Base-by-base conservation (phyloP, 1,140 invertebrate species). In the Ceratosolen solmsi region DNA sequence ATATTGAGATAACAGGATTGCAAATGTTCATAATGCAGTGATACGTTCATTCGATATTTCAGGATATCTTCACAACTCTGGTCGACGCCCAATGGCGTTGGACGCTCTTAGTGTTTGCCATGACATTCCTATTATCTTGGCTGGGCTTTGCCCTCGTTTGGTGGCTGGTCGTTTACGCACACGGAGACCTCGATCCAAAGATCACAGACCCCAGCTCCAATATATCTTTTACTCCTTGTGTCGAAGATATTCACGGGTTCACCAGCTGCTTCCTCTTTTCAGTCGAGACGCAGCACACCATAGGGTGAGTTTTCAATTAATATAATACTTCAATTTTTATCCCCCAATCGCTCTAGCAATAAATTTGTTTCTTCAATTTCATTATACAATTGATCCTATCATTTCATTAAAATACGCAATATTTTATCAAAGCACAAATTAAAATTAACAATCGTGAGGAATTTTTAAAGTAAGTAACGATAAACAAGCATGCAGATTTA, bases 11-110 rank as follows among this genome's bases (percentile, higher is more conserved):
- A n/a, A n/a, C n/a, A n/a, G n/a, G n/a, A n/a, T n/a, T n/a, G n/a
- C n/a, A n/a, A n/a, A n/a, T n/a, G n/a, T n/a, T n/a, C n/a, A n/a
- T n/a, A n/a, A n/a, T n/a, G n/a, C n/a, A n/a, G n/a, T n/a, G n/a
- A n/a, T n/a, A n/a, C n/a, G n/a, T n/a, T n/a, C 41, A 46, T 46
- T 46, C 5, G 41, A 46, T 46, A 46, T 46, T 46, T n/a, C 27
- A 96, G 89, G 95, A 96, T 86, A 95, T 96, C 86, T 97, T 97
- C 91, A 96, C 96, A 41, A 97, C 96, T 0, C 91, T 97, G 71
- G 96, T 97, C 25, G 97, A 98, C 87, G 95, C 95, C 9, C 96
- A 98, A 90, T 99, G 98, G 98, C 94, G 98, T n/a, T 99, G 98
- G 96, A 99, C 98, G 4, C 91, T 99, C n/a, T 92, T 99, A 46